These are phyloP conservation scores for Sthenelais limicola DNA, from an alignment of 2,888 invertebrate species.

Conservation along the genomic window DNA sequence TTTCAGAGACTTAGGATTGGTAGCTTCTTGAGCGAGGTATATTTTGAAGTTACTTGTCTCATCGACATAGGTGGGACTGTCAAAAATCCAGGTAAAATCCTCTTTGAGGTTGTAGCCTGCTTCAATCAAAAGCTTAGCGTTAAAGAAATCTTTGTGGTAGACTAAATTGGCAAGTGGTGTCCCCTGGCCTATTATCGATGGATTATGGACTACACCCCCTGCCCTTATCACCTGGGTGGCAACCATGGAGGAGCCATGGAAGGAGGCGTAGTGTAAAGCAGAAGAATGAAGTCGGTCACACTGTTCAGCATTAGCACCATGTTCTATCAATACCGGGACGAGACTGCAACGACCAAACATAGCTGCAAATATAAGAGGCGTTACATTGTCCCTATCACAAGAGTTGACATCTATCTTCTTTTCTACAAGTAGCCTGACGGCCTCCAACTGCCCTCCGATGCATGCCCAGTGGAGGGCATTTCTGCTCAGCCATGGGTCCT, in stretches of 20 bases:
- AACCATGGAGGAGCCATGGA: conserved; percentile 50
- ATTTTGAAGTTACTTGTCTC: not conserved
- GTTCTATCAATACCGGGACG: conserved; percentile 50
- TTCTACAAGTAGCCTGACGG: conserved; percentile 44
- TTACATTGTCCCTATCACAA: conserved; percentile 56
- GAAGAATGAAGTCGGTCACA: conserved; percentile 55
- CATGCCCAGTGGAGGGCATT: conserved; percentile 61
- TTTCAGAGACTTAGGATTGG: not conserved
- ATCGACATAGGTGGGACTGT: not conserved
- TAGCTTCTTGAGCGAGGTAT: not conserved
- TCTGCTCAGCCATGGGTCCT: conserved; percentile 54
- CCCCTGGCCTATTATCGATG: conserved; percentile 55
- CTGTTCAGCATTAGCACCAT: conserved; percentile 53
- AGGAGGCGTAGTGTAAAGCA: conserved; percentile 57
- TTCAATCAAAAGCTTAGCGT: conserved; percentile 51
- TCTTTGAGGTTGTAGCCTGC: conserved; percentile 54
- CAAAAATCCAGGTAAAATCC: conserved; percentile 44
- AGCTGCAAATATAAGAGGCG: conserved; percentile 56
- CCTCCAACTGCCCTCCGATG: conserved; percentile 49
- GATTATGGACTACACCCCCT: conserved; percentile 55
- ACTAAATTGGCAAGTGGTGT: conserved; percentile 56
- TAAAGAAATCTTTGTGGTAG: conserved; percentile 50
- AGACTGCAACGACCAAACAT: conserved; percentile 50
- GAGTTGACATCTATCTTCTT: conserved; percentile 52
- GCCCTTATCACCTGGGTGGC: conserved; percentile 50